phyloP scores from a whole-genome alignment of 2,888 invertebrate genomes.

The Andrena hattorfiana region DNA sequence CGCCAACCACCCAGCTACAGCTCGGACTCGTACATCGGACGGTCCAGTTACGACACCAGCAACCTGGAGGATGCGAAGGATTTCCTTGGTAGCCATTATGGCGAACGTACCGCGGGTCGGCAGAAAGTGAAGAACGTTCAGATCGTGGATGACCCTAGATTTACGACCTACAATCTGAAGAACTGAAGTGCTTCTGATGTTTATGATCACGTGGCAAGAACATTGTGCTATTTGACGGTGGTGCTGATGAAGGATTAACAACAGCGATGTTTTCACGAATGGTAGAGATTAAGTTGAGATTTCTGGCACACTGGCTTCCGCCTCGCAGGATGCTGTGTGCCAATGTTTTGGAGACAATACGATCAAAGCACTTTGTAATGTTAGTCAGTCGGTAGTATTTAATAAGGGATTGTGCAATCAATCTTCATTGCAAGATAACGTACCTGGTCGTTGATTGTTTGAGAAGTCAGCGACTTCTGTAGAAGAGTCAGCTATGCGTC shows the following conservation, averaged over 20 bases:
- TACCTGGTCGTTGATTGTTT: constrained; percentile 42
- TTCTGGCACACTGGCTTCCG: constrained; percentile 1
- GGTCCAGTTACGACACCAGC: constrained; percentile 63
- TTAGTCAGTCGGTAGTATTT: constrained; percentile 34
- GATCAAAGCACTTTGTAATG: not conserved
- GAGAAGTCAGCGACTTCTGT: not conserved
- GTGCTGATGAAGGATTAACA: not conserved
- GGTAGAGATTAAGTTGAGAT: not conserved
- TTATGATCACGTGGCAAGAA: not conserved
- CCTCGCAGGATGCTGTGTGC: constrained; percentile 4
- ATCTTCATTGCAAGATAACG: constrained; percentile 26
- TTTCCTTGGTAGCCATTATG: constrained; percentile 47
- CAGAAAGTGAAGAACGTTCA: constrained; percentile 82
- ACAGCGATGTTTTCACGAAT: not conserved
- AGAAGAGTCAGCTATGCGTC: constrained; percentile 19
- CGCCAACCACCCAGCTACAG: constrained; percentile 32
- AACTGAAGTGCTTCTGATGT: constrained; percentile 36
- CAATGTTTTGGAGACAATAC: not conserved
- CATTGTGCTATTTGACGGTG: not conserved
- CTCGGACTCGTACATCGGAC: constrained; percentile 49
- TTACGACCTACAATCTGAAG: constrained; percentile 68
- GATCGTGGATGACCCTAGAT: constrained; percentile 80
- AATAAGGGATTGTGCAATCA: constrained; percentile 67
- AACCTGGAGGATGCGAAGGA: constrained; percentile 34
- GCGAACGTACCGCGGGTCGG: constrained; percentile 57